Base-by-base conservation (phyloP, 2,888 invertebrate genomes). In the Allolobophora icterica region DNA sequence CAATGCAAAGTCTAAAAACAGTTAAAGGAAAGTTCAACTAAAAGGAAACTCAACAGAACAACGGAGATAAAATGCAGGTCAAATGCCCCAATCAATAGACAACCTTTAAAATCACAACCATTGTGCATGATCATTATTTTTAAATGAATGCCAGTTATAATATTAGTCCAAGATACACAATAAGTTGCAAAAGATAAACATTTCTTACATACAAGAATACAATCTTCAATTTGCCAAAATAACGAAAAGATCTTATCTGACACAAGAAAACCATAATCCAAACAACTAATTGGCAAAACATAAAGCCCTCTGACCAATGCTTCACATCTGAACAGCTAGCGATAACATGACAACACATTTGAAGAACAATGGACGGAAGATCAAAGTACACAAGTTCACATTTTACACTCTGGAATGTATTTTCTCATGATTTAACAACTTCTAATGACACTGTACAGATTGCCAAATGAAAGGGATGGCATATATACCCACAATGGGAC, bases 131-230 rank as follows among this genome's bases (percentile, higher is more conserved):
- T n/a, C 2, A n/a, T 71, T 11, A 71, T n/a, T 11, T 71, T 30
- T 71, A 71, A 71, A 71, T n/a, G 71, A 71, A 71, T 71, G 71
- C n/a, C 71, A 71, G 71, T 71, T n/a, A n/a, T n/a, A n/a, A n/a
- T n/a, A 71, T 71, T 11, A 71, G 6, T 71, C 71, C 71, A n/a
- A 1, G 30, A 1, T n/a, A 8, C 17, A 71, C 8, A n/a, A 11
- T 8, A 13, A 0, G 30, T 30, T 30, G n/a, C 11, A 71, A 71
- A 71, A 8, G 8, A 6, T n/a, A n/a, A 30, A n/a, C 4, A 1
- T 24, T 71, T 2, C 8, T 71, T 4, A 24, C 30, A 71, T 0
- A 71, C 71, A 71, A 71, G 8, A 71, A 71, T 71, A n/a, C 8
- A 71, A 71, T 71, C 71, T n/a, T 71, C n/a, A 71, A 71, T 30